These are phyloP conservation scores for Coleophora deauratella DNA, from an alignment of 2,888 invertebrate genomes.

Conservation along the genomic window DNA sequence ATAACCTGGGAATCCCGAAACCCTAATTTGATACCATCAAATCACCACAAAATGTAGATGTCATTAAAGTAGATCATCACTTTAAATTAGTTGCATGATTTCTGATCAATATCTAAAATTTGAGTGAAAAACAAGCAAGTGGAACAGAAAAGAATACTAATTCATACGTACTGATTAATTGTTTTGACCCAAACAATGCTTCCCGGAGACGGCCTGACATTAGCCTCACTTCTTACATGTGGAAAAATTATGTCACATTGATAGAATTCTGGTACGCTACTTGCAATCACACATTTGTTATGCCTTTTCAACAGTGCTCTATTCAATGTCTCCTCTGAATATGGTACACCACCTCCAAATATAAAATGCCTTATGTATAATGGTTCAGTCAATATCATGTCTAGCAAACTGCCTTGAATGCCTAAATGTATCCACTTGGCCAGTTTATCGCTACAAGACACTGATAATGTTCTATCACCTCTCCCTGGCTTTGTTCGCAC, in stretches of 20 bases:
- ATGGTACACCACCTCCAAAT: slow-evolving; percentile 80
- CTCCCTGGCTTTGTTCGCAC: slow-evolving; percentile 92
- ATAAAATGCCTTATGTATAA: slow-evolving; percentile 81
- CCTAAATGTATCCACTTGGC: slow-evolving; percentile 92
- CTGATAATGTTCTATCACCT: slow-evolving; percentile 89
- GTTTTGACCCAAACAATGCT: slow-evolving; percentile 53
- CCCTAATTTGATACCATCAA: too few species aligned
- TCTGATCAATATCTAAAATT: too few species aligned
- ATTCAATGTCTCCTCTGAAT: slow-evolving; percentile 72
- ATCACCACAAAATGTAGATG: too few species aligned
- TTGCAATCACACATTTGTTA: slow-evolving; percentile 9
- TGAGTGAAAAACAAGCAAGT: too few species aligned
- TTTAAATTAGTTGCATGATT: too few species aligned
- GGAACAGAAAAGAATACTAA: too few species aligned
- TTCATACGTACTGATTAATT: slow-evolving; percentile 24
- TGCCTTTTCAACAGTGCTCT: slow-evolving; percentile 65
- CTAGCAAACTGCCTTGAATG: slow-evolving; percentile 87
- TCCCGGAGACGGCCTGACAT: slow-evolving; percentile 37
- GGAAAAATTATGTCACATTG: slow-evolving; percentile 36
- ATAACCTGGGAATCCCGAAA: too few species aligned
- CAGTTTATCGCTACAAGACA: slow-evolving; percentile 96
- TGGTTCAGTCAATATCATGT: slow-evolving; percentile 76
- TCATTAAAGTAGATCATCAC: too few species aligned
- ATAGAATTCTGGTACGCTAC: slow-evolving; percentile 32
- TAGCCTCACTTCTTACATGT: slow-evolving; percentile 26